phyloP scores from a whole-genome alignment of 2,113 vertebrate genomes.

The Campylomormyrus tamandua region DNA sequence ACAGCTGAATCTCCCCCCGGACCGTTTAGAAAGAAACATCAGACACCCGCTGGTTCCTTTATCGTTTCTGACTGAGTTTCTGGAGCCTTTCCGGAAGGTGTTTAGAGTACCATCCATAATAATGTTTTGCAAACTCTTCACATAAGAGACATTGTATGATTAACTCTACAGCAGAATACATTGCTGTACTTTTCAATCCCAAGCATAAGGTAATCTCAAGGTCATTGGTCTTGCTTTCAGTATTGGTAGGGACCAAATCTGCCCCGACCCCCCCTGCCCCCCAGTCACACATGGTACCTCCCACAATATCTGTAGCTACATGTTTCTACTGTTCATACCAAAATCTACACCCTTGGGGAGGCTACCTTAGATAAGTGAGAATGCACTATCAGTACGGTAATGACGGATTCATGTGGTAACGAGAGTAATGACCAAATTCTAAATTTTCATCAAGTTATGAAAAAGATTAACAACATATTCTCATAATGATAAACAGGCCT shows the following conservation, averaged over 20 bases:
- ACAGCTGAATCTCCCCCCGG: too few relatives aligned
- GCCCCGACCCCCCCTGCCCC: neutral
- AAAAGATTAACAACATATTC: neutral
- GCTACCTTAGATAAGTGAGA: neutral
- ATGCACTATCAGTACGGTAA: neutral
- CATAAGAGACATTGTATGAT: neutral
- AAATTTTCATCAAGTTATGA: neutral
- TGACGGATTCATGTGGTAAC: neutral
- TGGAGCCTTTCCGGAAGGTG: neutral
- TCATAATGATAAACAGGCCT: neutral
- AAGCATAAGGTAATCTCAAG: neutral
- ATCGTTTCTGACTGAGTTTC: neutral
- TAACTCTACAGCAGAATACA: neutral
- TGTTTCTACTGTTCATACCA: neutral
- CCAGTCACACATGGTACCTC: neutral
- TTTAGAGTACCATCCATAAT: neutral
- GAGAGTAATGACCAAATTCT: neutral
- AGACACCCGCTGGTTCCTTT: neutral
- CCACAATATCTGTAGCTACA: neutral
- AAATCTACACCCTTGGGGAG: neutral
- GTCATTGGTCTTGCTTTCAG: neutral
- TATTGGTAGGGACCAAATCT: neutral
- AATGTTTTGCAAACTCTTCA: neutral
- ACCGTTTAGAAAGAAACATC: neutral
- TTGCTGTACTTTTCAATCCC: neutral